Evolutionary conservation across 2,113 vertebrate genomes (phyloP).

Genomic region (Antechinus flavipes): DNA sequence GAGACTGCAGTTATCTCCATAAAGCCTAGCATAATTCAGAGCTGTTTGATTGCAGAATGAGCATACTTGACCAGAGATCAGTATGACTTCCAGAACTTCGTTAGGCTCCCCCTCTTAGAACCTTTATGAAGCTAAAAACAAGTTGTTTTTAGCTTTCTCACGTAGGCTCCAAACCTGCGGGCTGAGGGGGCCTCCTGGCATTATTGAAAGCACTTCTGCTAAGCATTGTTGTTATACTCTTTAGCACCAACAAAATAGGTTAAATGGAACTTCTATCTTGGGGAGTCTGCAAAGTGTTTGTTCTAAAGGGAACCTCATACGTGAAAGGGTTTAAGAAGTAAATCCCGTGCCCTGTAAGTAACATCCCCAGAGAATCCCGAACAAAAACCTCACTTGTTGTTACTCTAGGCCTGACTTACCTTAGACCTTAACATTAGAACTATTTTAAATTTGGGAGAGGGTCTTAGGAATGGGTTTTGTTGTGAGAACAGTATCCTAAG

Average conservation of each 20-base stretch:
- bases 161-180: background rate
- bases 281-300: background rate
- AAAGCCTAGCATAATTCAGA: background rate
- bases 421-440: background rate
- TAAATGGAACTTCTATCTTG: background rate
- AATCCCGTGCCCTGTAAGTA: background rate
- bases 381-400: background rate
- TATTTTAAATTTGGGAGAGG: background rate
- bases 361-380: background rate
- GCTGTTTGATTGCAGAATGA: background rate
- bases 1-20: slow-evolving; percentile 22
- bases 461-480: background rate
- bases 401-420: background rate
- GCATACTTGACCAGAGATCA: background rate
- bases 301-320: background rate
- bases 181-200: background rate
- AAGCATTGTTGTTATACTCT: background rate
- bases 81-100: background rate
- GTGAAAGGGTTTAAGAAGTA: background rate
- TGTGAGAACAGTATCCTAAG: background rate
- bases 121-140: slow-evolving; percentile 8
- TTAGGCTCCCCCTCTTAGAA: background rate
- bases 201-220: background rate
- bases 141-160: background rate
- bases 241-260: background rate